Base-by-base conservation (phyloP, 2,888 invertebrate genomes). In the Ornithoptera priamus region DNA sequence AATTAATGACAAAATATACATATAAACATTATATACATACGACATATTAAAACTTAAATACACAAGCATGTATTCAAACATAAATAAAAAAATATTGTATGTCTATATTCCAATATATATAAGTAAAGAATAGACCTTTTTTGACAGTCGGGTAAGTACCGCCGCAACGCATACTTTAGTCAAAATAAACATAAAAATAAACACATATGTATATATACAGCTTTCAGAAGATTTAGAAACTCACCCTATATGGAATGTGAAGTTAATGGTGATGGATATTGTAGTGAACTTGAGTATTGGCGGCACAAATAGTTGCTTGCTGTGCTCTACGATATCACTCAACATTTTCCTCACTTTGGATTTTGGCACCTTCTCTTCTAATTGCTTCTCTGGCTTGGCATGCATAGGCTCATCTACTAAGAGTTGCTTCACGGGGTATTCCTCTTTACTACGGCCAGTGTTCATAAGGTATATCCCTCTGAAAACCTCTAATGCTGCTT, bases 181-280 rank as follows among this genome's bases (percentile, higher is more conserved):
- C 46, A 46, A 46, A 15, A 15, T 46, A 10, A 7, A 15, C 15
- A 46, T 42, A 42, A 0, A 15, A 46, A 46, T 46, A 46, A 8
- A 15, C 12, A 5, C 7, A 17, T 56, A 17, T 30, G 5, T 5
- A 30, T 30, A 30, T 4, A 30, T 56, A 30, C 3, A 3, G 30
- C 5, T 3, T 39, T 42, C 4, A 39, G 20, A 17, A 18, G 1
- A 53, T n/a, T 30, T 4, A 63, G 12, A n/a, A 63, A 84, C 93
- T 93, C 81, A 96, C 95, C 97, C 98, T 88, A 98, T 98, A 89
- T 98, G 97, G 90, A 98, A 97, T 76, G 97, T 97, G 84, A 98
- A 97, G 85, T 98, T 97, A 82, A 98, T 97, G 72, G 96, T 95
- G 78, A 97, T 96, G 72, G 97, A 97, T 84, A 97, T 96, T 77